phyloP scores from a whole-genome alignment of 1,140 invertebrate species.

The Drosophila sproati region DNA sequence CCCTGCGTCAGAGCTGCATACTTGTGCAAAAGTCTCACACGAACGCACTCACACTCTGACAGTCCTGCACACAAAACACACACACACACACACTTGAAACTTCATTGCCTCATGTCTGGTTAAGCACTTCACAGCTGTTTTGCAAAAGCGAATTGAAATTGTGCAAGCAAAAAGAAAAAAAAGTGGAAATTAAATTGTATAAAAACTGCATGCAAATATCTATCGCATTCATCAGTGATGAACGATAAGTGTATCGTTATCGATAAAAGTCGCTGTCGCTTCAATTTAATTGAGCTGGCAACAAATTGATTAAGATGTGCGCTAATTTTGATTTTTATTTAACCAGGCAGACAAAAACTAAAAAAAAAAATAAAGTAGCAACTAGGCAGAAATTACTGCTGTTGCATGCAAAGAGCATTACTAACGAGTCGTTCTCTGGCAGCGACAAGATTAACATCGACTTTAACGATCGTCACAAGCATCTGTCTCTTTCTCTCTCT shows the following conservation, averaged over 20 bases:
- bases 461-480: conserved; percentile 37
- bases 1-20: conserved; percentile 11
- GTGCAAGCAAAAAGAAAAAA: conserved; percentile 28
- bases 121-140: conserved; percentile 57
- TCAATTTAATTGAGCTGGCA: conserved; percentile 49
- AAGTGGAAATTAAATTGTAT: background rate
- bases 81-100: conserved; percentile 60
- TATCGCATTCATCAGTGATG: conserved; percentile 30
- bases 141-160: conserved; percentile 46
- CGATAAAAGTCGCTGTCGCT: conserved; percentile 37
- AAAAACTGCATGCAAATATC: conserved; percentile 4
- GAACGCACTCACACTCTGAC: background rate
- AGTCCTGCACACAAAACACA: conserved; percentile 29
- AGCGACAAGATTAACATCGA: conserved; percentile 44
- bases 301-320: conserved; percentile 39
- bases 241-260: too few relatives aligned
- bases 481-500: background rate
- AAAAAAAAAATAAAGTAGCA: background rate
- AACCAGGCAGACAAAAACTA: background rate
- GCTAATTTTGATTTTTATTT: conserved; percentile 47
- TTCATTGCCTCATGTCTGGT: conserved; percentile 57
- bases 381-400: background rate
- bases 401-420: conserved; percentile 41
- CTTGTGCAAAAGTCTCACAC: too few relatives aligned
- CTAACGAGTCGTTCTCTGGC: conserved; percentile 41